Conservation (phyloP, 2,797 vertebrate species). For the Remorina albescens region DNA sequence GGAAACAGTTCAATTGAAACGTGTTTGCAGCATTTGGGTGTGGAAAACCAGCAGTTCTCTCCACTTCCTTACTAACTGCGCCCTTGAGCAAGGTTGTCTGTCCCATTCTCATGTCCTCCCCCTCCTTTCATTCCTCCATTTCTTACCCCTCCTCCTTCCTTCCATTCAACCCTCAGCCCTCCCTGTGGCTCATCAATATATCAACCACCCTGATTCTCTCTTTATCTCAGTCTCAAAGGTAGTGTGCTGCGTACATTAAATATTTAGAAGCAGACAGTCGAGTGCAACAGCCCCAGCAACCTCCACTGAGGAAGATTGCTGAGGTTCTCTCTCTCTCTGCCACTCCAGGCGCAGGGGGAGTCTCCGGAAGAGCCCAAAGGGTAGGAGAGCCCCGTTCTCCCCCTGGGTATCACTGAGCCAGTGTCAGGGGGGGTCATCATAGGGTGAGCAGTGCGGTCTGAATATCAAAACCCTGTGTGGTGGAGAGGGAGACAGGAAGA, state of each 20-base stretch:
- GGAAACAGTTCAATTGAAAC: background rate
- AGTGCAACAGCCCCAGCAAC: constrained; percentile 76
- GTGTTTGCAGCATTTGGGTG: background rate
- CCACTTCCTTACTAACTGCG: constrained; percentile 4
- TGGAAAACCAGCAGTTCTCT: constrained; percentile 13
- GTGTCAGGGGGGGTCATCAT: constrained; percentile 55
- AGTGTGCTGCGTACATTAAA: constrained; percentile 77
- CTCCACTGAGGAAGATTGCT: constrained; percentile 39
- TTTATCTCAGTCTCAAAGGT: constrained; percentile 75
- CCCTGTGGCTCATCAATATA: constrained; percentile 75
- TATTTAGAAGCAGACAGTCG: constrained; percentile 81
- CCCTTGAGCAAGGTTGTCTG: constrained; percentile 41
- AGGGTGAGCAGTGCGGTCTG: constrained; percentile 44
- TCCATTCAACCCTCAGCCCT: constrained; percentile 43
- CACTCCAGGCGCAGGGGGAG: constrained; percentile 46
- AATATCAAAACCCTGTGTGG: constrained; percentile 59
- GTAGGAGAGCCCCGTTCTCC: constrained; percentile 48
- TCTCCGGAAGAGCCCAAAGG: constrained; percentile 43
- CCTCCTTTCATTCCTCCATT: constrained; percentile 30
- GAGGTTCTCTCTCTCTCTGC: constrained; percentile 15
- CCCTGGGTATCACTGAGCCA: constrained; percentile 33
- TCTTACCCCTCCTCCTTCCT: constrained; percentile 27
- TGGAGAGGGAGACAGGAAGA: constrained; percentile 39
- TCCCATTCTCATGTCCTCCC: constrained; percentile 23
- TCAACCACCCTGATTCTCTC: constrained; percentile 73